Base-by-base conservation (phyloP, 2,888 invertebrate species). In the Lithophane socia region DNA sequence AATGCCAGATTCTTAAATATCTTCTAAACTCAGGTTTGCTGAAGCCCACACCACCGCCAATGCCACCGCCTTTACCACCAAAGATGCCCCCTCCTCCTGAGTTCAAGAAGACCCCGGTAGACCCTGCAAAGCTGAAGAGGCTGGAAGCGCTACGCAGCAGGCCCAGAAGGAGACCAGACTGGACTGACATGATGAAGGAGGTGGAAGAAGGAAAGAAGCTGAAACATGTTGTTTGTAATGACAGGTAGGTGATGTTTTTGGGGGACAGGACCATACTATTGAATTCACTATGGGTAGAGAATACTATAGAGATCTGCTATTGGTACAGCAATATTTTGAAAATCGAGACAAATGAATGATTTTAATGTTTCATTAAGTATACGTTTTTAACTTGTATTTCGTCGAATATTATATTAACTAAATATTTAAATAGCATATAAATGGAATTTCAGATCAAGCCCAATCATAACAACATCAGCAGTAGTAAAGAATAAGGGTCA, bases 151-250 rank as follows among this genome's bases (percentile, higher is more conserved):
- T 99, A 37, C 98, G 97, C 94, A 97, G 98, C 87, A 97, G 98
- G 87, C 98, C 99, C 0, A 97, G 98, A 86, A 98, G 97, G 91
- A 97, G 99, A 86, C 99, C 99, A 0, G 99, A 99, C 92, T 99
- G 99, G 99, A 98, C 97, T 24, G 97, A 98, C 89, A 98, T 99
- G 98, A 98, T 99, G 98, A 98, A 99, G 93, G 99, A 99, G 93
- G 98, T 99, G n/a, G 98, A 99, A 92, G 96, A 97, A 84, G 98
- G 98, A 69, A 98, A 94, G 90, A 98, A 98, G 91, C 95, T 99
- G 84, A 98, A 97, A 90, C 98, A 99, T 91, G 98, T 99, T 68
- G 97, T 98, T 89, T 98, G 98, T 94, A 99, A 99, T 94, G 99
- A 99, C 84, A 92, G 93, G 93, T 86, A 67, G 0, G 54, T 60